Evolutionary conservation across 2,888 invertebrate species (phyloP).

Genomic region (Euclidia mi): DNA sequence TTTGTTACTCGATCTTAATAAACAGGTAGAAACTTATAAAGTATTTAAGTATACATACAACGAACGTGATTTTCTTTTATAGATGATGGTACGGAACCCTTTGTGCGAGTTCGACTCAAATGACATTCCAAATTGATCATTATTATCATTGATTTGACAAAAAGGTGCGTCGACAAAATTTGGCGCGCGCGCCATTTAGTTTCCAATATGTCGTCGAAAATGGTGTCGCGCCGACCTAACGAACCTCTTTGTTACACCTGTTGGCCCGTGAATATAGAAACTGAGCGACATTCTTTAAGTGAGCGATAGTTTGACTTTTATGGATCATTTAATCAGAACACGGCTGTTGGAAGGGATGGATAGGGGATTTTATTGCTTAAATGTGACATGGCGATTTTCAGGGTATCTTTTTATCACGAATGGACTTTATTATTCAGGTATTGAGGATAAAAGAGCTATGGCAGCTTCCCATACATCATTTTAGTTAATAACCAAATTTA

Average conservation of each 20-base stretch:
- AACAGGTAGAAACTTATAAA: too few species aligned
- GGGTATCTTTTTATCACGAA: too few species aligned
- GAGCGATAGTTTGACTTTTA: constrained; percentile 38
- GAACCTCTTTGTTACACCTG: constrained; percentile 85
- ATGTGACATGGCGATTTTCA: too few species aligned
- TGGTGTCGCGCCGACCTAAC: constrained; percentile 73
- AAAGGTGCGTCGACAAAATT: constrained; percentile 53
- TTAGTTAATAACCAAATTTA: too few species aligned
- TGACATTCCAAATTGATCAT: constrained; percentile 16
- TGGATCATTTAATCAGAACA: constrained; percentile 37
- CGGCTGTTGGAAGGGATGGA: constrained; percentile 6
- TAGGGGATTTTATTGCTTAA: neutral
- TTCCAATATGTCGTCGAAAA: constrained; percentile 60
- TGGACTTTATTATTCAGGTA: too few species aligned
- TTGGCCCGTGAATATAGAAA: constrained; percentile 53
- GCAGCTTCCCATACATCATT: too few species aligned
- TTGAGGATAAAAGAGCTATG: too few species aligned
- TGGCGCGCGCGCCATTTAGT: constrained; percentile 53
- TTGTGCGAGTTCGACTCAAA: too few species aligned
- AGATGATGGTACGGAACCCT: too few species aligned
- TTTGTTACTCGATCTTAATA: too few species aligned
- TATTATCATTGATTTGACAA: constrained; percentile 33
- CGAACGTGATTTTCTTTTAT: too few species aligned
- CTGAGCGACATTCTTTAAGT: constrained; percentile 41
- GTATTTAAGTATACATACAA: too few species aligned